Base-by-base conservation (phyloP, 2,888 invertebrate genomes). In the Pomacea canaliculata region DNA sequence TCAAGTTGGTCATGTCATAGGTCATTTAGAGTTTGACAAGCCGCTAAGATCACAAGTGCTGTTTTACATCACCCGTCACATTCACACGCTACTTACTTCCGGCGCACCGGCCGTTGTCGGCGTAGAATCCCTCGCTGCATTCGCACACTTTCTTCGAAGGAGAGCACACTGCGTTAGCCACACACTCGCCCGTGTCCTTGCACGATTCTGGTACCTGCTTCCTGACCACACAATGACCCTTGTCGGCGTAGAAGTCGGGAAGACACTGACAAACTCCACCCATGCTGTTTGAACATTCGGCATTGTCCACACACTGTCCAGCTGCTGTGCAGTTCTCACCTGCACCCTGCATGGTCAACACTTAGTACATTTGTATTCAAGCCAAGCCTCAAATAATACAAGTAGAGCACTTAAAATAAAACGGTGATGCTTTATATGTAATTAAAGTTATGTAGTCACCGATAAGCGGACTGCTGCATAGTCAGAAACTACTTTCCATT, bases 241-340 rank as follows among this genome's bases (percentile, higher is more conserved):
- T 63, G 8, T 68, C 48, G 9, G 72, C 69, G 62, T 75, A 79
- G 74, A 49, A 79, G 37, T 68, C 73, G 46, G 37, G 59, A 12
- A 19, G 13, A 60, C 79, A 79, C 12, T 59, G 27, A 62, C 79
- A 79, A 12, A 51, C 66, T 46, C 75, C 72, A 1, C 69, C 70
- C 46, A 66, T 69, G 5, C 23, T 48, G 5, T 68, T 59, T 60
- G 74, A 48, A 23, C 79, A 79, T 19, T 74, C 67, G 16, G 79
- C 79, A 56, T 79, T 68, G 63, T 59, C 70, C 59, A 77, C 75
- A 51, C 79, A 79, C 75, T 79, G 77, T 5, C 75, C 75, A 7
- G n/a, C 19, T 18, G 68, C 74, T 12, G 74, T 69, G 62, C 74
- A 74, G 3, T 23, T 19, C 12, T 68, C 46, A 37, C 59, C 68